Base-by-base conservation (phyloP, 2,797 vertebrate species). In the Halcyon leucocephala region DNA sequence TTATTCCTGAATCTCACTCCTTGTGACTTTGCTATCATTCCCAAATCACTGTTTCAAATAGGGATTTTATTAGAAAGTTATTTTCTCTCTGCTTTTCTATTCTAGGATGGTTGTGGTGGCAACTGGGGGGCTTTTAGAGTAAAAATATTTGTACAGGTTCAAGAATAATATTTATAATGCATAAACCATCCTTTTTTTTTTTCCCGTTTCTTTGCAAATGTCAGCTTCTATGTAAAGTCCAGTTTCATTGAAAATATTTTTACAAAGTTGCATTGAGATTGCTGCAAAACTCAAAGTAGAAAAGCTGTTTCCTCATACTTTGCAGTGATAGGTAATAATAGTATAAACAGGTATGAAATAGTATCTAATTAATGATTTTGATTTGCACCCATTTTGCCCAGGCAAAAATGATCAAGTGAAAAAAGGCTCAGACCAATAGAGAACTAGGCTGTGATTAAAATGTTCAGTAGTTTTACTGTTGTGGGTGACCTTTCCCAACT, bases 361-460 rank as follows among this genome's bases (percentile, higher is more conserved):
- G 21, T 51, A 81, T 82, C 92, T 95, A 57, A 93, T 61, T 72
- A 74, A 77, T 21, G n/a, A 29, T 85, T 83, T 90, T 21, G n/a
- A 29, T 85, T 83, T 90, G 64, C 33, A 44, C 54, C 44, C 18
- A 7, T 93, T 93, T 94, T 73, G 26, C 25, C 18, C 35, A 37
- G 78, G 44, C 80, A 73, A 35, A 89, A 89, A 54, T 81, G 42
- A 66, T 67, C 64, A 69, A 77, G 71, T 93, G 83, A 95, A 94
- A 89, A 87, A 95, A 85, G 64, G 25, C 52, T 87, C 80, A 72
- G 64, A 93, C 71, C 66, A 93, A 70, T 60, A 79, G 72, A 85
- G 82, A 97, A 89, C 55, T 17, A 35, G 74, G 19, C 86, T 66
- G 90, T 70, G 83, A 93, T 96, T 84, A 94, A 97, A 96, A 91